Conservation (phyloP, 2,797 vertebrate genomes). For the Orientallactaga sibirica region DNA sequence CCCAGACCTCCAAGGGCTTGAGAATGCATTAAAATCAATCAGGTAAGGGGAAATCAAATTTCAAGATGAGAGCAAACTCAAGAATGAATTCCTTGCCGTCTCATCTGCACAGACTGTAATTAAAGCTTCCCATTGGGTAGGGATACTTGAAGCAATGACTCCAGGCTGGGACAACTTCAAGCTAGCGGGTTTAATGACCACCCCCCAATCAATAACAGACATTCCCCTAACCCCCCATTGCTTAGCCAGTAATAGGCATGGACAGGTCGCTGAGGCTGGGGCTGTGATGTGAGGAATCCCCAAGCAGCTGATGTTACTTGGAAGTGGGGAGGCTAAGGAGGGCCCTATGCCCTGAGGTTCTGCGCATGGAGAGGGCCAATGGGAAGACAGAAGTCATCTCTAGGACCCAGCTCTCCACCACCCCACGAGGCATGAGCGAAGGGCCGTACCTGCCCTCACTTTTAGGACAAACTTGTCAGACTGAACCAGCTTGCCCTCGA, state of each 20-base stretch:
- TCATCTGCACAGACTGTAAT: not conserved
- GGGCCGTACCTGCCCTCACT: constrained; percentile 92
- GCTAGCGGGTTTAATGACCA: not conserved
- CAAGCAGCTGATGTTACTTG: not conserved
- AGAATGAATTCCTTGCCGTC: not conserved
- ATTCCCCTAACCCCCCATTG: no score
- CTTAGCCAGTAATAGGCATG: not conserved
- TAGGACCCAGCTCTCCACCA: fast-evolving
- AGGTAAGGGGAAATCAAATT: constrained; percentile 13
- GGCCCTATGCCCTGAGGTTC: not conserved
- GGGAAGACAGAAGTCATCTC: not conserved
- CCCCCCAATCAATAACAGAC: not conserved
- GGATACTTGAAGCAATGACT: not conserved
- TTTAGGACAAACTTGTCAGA: constrained; percentile 90
- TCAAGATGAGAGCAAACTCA: not conserved
- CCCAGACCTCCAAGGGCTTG: not conserved
- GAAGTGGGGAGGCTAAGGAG: not conserved
- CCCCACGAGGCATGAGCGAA: not conserved
- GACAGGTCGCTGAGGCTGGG: fast-evolving
- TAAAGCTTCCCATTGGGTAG: not conserved
- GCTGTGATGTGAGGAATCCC: not conserved
- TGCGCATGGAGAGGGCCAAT: not conserved
- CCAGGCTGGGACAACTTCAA: not conserved
- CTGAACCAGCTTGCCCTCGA: constrained; percentile 81
- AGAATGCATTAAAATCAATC: constrained; percentile 15